Conservation (phyloP, 2,113 vertebrate species). For the Poeciliopsis prolifica region DNA sequence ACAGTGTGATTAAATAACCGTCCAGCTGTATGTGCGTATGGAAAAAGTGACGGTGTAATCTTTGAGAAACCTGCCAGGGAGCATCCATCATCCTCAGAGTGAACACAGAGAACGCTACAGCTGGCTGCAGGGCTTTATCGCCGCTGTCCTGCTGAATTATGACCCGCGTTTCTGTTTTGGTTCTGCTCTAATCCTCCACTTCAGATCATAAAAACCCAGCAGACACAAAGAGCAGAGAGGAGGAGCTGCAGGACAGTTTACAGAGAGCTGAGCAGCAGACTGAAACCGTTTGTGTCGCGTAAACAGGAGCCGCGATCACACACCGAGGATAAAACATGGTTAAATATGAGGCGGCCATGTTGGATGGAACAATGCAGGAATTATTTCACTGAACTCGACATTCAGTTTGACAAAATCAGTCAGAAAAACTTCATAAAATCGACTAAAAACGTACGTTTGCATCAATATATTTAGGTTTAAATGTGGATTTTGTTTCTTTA, state of each 20-base stretch:
- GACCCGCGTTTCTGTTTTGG: neutral
- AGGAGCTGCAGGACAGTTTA: constrained; percentile 13
- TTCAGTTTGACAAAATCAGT: neutral
- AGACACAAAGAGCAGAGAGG: constrained; percentile 21
- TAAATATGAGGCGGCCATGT: neutral
- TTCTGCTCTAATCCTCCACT: constrained; percentile 11
- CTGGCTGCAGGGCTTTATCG: constrained; percentile 19
- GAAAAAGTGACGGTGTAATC: constrained; percentile 63
- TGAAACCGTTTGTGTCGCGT: constrained; percentile 14
- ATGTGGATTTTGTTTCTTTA: too few relatives aligned
- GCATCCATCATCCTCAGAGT: constrained; percentile 19
- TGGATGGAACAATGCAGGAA: neutral
- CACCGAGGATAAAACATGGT: neutral
- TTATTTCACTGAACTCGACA: constrained; percentile 3
- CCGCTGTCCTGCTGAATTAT: neutral
- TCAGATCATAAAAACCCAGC: constrained; percentile 19
- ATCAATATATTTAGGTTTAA: too few relatives aligned
- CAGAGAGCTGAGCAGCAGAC: constrained; percentile 3
- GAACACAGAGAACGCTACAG: constrained; percentile 44
- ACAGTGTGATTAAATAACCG: constrained; percentile 54
- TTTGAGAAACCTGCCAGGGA: constrained; percentile 35
- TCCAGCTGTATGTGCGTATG: constrained; percentile 44
- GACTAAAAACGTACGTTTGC: too few relatives aligned
- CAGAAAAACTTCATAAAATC: too few relatives aligned
- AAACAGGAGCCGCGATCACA: constrained; percentile 9